Evolutionary conservation across 2,888 invertebrate species (phyloP).

Genomic region (Odontocolon sp.): DNA sequence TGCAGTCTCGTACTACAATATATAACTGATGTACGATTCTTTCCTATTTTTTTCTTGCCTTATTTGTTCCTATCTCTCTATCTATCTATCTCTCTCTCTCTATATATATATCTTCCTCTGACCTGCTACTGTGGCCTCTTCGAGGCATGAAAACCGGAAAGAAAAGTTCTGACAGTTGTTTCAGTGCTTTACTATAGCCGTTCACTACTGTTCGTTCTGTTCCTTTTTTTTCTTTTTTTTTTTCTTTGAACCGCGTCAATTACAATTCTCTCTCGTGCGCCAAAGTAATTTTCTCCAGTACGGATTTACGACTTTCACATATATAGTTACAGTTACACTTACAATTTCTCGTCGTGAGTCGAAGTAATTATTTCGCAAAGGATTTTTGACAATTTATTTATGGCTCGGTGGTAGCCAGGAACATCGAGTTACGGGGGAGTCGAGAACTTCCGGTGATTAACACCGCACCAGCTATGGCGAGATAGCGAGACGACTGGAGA

Average conservation of each 20-base stretch:
- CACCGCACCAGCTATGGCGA: slow-evolving; percentile 15
- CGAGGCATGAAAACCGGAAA: slow-evolving; percentile 11
- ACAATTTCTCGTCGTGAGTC: neutral
- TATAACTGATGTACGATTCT: slow-evolving; percentile 1
- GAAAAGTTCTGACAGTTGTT: slow-evolving; percentile 26
- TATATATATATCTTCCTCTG: no score
- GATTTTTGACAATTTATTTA: slow-evolving; percentile 51
- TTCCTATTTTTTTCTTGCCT: neutral
- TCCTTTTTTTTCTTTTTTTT: neutral
- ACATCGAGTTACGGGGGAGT: slow-evolving; percentile 22
- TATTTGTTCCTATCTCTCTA: no score
- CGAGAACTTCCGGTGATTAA: slow-evolving; percentile 47
- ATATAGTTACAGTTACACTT: slow-evolving; percentile 1
- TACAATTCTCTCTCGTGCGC: slow-evolving; percentile 33
- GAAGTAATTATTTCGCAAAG: slow-evolving; percentile 42
- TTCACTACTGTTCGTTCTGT: neutral
- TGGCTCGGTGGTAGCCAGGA: slow-evolving; percentile 15
- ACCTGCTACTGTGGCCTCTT: slow-evolving; percentile 6
- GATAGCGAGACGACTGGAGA: slow-evolving; percentile 3
- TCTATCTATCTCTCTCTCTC: no score
- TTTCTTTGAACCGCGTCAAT: slow-evolving; percentile 32
- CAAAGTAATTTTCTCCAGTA: slow-evolving; percentile 23
- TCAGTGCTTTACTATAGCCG: neutral
- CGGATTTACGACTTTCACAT: slow-evolving; percentile 22
- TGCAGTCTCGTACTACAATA: neutral